phyloP scores from a whole-genome alignment of 2,888 invertebrate genomes.

The Isotomurus palustris region DNA sequence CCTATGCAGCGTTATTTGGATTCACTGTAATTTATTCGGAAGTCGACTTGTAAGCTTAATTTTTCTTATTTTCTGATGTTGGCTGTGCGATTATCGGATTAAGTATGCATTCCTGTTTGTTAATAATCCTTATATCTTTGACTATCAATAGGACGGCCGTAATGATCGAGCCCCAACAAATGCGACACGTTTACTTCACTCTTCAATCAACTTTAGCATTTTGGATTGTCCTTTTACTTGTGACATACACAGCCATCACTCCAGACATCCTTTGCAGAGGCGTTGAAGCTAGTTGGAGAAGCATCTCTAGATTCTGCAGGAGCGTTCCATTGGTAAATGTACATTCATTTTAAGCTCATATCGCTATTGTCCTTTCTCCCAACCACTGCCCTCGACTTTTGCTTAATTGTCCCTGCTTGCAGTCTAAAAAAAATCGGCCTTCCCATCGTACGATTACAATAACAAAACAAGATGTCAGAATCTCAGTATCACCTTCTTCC shows the following conservation, averaged over 20 bases:
- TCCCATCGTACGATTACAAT: too few species aligned
- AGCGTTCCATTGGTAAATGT: background rate
- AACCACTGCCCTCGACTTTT: too few species aligned
- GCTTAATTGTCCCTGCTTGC: too few species aligned
- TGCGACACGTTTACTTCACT: conserved; percentile 54
- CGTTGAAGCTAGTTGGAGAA: background rate
- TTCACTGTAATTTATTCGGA: conserved; percentile 59
- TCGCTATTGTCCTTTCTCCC: too few species aligned
- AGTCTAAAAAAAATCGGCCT: too few species aligned
- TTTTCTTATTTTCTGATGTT: background rate
- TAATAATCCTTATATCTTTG: conserved; percentile 1
- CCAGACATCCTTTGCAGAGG: conserved; percentile 55
- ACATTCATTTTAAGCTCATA: background rate
- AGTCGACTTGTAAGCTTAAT: conserved; percentile 56
- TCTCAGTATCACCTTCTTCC: too few species aligned
- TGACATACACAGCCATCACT: conserved; percentile 55
- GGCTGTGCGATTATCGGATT: background rate
- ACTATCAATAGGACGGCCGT: conserved; percentile 6
- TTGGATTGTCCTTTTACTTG: conserved; percentile 58
- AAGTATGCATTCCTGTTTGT: conserved; percentile 2
- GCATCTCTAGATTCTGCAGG: background rate
- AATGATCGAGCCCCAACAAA: conserved; percentile 22
- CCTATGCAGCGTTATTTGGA: conserved; percentile 57
- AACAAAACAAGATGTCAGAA: too few species aligned
- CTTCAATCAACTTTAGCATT: conserved; percentile 59